phyloP scores from a whole-genome alignment of 2,797 vertebrate species.

The Amblyraja radiata region DNA sequence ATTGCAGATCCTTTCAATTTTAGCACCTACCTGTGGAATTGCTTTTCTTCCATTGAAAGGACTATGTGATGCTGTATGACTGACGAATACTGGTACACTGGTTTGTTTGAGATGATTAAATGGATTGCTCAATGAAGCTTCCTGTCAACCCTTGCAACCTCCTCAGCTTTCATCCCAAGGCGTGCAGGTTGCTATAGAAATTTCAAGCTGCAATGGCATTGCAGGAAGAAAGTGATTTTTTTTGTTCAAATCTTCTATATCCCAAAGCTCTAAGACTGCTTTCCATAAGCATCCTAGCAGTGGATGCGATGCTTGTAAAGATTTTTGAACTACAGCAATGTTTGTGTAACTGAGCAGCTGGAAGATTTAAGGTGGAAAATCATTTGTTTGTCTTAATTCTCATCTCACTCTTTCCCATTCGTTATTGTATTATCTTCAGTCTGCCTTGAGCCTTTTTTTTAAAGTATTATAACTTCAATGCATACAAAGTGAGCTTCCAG shows the following conservation, averaged over 20 bases:
- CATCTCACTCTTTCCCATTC: not conserved
- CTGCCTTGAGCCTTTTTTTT: not conserved
- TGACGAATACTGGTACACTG: slow-evolving; percentile 13
- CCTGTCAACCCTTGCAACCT: slow-evolving; percentile 28
- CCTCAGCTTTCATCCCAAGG: slow-evolving; percentile 28
- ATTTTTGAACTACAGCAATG: not conserved
- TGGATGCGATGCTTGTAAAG: not conserved
- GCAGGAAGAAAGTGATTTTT: not conserved
- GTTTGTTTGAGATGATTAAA: slow-evolving; percentile 23
- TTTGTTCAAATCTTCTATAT: slow-evolving; percentile 26
- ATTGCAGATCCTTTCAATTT: slow-evolving; percentile 14
- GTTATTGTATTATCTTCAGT: not conserved
- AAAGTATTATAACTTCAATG: not conserved
- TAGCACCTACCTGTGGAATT: slow-evolving; percentile 12
- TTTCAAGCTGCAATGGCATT: slow-evolving; percentile 23
- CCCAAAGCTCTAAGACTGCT: not conserved
- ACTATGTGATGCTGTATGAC: not conserved
- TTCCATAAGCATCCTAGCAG: not conserved
- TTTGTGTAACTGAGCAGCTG: too few relatives aligned
- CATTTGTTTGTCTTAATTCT: not conserved
- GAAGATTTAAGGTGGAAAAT: not conserved
- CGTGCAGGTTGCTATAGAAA: not conserved
- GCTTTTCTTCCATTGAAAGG: slow-evolving; percentile 13
- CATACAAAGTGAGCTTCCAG: not conserved
- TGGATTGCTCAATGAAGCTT: slow-evolving; percentile 25